A percentile compares a stretch with the other conserved stretches of the same genome.
These are phyloP conservation scores for Apis mellifera DNA, from an alignment of 1,140 invertebrate species.

Conservation along the genomic window Amel_HAv3.1 CM009940.2:2163001-2163500, in stretches of 20 bases:
- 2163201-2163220: too few relatives aligned
- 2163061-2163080: background rate
- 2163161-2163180: too few relatives aligned
- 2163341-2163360: constrained; percentile 56
- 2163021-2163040: constrained; percentile 8
- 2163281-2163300: background rate
- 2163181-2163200: too few relatives aligned
- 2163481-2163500: constrained; percentile 65
- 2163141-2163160: too few relatives aligned
- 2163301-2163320: background rate
- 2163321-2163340: constrained; percentile 58
- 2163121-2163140: too few relatives aligned
- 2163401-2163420: constrained; percentile 14
- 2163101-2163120: background rate
- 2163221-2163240: too few relatives aligned
- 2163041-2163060: background rate
- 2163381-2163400: constrained; percentile 77
- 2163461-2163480: constrained; percentile 54
- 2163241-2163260: too few relatives aligned
- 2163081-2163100: background rate
- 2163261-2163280: too few relatives aligned
- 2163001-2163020: constrained; percentile 55
- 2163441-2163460: constrained; percentile 24
- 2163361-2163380: constrained; percentile 76
- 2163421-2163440: background rate